Base-by-base conservation (phyloP, 2,888 invertebrate genomes). In the Oeneis ivallda region DNA sequence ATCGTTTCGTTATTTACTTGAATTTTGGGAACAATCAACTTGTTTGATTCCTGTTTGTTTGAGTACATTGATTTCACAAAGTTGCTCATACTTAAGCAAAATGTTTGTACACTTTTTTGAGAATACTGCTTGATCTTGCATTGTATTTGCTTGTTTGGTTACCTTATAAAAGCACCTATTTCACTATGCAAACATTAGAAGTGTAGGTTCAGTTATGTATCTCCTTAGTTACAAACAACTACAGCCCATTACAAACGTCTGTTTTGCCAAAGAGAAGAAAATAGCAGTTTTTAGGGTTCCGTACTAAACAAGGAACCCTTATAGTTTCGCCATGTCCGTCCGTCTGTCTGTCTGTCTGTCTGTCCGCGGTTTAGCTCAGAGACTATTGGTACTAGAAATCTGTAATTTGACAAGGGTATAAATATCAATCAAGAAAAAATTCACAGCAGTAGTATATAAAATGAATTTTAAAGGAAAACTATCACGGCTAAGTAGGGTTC, bases 51-150 rank as follows among this genome's bases (percentile, higher is more conserved):
- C 19, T 34, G 34, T n/a, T n/a, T 52, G n/a, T 52, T n/a, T 52
- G 26, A 32, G 15, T n/a, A 34, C 34, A 13, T 7, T 6, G 13
- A 32, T 37, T 54, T 37, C 37, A 54, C 37, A 54, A 37, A 37
- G 53, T 37, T 34, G 34, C 15, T 54, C 15, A 4, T 5, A 26
- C 26, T 37, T 10, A 15, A 54, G n/a, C 17, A 10, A 54, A 54
- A 37, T 54, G 37, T 54, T 54, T 54, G 37, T 37, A 7, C 37
- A 34, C 53, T 37, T 50, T 53, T 54, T 37, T 26, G 34, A 54
- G 53, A n/a, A 37, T 34, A 37, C 53, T 34, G n/a, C n/a, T 26
- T n/a, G 52, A 26, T 52, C n/a, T n/a, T 52, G 52, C 32, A 34
- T 32, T n/a, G 3, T 26, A 26, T 26, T 4, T 26, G 26, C 26